Conservation (phyloP, 2,888 invertebrate genomes). For the Drosophila subquinaria region DNA sequence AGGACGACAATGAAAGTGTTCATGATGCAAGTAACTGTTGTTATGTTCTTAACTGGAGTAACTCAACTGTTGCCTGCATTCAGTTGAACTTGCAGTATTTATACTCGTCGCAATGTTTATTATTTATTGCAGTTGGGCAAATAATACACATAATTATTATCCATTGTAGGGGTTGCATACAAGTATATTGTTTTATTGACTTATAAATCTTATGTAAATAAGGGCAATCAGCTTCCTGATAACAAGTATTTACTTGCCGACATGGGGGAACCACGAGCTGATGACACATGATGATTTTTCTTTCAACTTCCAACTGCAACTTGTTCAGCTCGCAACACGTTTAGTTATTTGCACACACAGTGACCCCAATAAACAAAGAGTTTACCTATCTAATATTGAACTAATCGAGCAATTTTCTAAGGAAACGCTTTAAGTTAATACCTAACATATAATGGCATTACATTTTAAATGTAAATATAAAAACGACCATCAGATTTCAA, state of each 20-base stretch:
- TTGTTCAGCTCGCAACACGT: neutral
- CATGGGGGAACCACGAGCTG: constrained; percentile 17
- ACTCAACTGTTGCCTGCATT: constrained; percentile 17
- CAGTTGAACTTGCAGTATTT: constrained; percentile 29
- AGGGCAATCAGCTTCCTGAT: constrained; percentile 22
- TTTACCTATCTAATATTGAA: neutral
- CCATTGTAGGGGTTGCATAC: constrained; percentile 13
- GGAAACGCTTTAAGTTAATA: neutral
- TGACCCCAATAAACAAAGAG: neutral
- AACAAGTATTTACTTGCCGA: constrained; percentile 7
- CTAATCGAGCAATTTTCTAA: neutral
- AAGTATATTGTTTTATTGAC: constrained; percentile 23
- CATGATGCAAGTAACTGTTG: constrained; percentile 36
- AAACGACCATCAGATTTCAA: neutral
- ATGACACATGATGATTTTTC: constrained; percentile 10
- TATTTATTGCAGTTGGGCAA: constrained; percentile 23
- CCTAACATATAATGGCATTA: neutral
- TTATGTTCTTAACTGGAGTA: neutral
- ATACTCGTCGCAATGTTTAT: constrained; percentile 17
- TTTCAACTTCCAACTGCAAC: neutral
- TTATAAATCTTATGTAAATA: constrained; percentile 26
- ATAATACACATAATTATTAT: neutral
- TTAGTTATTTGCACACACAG: neutral
- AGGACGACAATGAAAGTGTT: constrained; percentile 23
- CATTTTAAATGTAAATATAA: neutral